phyloP scores from a whole-genome alignment of 2,113 vertebrate genomes.

The Struthidea cinerea region DNA sequence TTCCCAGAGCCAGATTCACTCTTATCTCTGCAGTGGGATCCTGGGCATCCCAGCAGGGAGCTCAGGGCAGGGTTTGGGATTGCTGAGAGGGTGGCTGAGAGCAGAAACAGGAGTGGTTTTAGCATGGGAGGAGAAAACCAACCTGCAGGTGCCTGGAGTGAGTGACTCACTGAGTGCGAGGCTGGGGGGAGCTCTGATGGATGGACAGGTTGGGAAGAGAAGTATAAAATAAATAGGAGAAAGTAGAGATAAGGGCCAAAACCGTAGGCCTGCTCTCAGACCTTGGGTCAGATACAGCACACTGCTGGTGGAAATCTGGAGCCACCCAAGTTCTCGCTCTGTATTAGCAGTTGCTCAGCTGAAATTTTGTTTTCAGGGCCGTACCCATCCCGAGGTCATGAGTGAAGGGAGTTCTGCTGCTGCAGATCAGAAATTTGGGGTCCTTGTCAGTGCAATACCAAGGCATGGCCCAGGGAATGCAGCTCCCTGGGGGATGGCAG shows the following conservation, averaged over 20 bases:
- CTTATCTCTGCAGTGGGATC: not conserved
- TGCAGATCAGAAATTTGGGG: not conserved
- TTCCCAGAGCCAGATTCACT: not conserved
- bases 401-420: not conserved
- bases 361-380: not conserved
- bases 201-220: not conserved
- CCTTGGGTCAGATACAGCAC: not conserved
- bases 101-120: accelerated
- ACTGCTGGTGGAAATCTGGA: not conserved
- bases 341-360: not conserved
- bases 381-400: accelerated
- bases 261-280: accelerated
- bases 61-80: not conserved
- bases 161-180: not conserved
- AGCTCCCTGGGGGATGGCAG: not conserved
- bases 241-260: not conserved
- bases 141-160: accelerated
- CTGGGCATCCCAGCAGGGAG: not conserved
- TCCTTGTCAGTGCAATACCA: not conserved
- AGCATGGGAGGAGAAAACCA: not conserved
- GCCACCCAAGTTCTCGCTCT: not conserved
- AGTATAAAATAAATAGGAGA: not conserved
- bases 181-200: not conserved
- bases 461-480: not conserved
- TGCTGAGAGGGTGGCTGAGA: not conserved